Conservation (phyloP, 2,113 vertebrate species). For the Spea multiplicata region DNA sequence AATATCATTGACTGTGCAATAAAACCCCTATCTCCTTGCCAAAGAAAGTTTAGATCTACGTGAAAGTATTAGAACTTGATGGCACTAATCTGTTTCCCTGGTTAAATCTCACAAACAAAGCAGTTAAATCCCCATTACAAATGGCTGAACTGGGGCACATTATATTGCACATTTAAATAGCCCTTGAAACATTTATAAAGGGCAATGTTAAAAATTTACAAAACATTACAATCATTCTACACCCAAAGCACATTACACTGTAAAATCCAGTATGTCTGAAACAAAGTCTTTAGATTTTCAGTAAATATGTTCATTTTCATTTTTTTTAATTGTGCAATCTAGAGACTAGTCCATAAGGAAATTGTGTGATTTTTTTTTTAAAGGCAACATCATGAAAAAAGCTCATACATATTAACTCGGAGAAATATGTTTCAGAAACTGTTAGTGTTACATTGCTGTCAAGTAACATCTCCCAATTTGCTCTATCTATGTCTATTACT, state of each 20-base stretch:
- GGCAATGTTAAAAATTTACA: conserved; percentile 74
- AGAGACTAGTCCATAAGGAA: not conserved
- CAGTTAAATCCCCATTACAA: conserved; percentile 76
- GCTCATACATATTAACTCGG: too few relatives aligned
- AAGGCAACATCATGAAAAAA: too few relatives aligned
- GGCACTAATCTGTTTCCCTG: conserved; percentile 83
- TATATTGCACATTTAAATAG: conserved; percentile 71
- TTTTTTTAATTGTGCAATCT: not conserved
- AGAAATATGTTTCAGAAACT: too few relatives aligned
- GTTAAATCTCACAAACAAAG: conserved; percentile 74
- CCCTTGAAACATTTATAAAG: conserved; percentile 74
- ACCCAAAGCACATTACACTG: conserved; percentile 54
- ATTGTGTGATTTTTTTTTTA: not conserved
- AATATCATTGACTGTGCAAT: too few relatives aligned
- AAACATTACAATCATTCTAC: conserved; percentile 59
- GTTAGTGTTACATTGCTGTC: too few relatives aligned
- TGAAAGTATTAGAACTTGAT: conserved; percentile 72
- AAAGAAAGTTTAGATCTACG: conserved; percentile 65
- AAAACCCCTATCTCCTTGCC: conserved; percentile 53
- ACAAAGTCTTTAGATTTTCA: not conserved
- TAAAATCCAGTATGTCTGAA: not conserved
- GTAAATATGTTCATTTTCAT: not conserved
- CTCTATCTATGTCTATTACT: too few relatives aligned
- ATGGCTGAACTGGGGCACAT: conserved; percentile 70
- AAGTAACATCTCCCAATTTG: too few relatives aligned